A percentile compares a stretch with the other conserved stretches of the same genome.
Evolutionary conservation across 53 echinoderm and acorn worm genomes (phyloP).

Genomic region (Apostichopus leukothele): DNA sequence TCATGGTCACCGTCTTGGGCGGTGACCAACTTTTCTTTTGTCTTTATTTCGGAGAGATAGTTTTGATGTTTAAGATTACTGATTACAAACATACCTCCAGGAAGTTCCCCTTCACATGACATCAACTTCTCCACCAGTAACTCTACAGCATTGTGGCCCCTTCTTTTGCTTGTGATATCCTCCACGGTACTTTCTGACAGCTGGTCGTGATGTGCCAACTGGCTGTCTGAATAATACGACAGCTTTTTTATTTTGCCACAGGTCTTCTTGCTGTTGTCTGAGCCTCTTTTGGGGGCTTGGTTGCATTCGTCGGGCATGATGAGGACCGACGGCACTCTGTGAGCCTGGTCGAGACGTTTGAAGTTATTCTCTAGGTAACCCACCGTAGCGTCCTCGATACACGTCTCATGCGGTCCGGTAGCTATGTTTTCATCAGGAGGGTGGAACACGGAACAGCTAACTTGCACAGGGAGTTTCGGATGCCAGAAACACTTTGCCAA

Average conservation of each 20-base stretch:
- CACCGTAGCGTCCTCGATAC: background rate
- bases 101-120: background rate
- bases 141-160: background rate
- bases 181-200: background rate
- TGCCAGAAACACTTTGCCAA: background rate
- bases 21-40: background rate
- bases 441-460: background rate
- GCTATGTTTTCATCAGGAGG: background rate
- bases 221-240: background rate
- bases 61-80: slow-evolving; percentile 26
- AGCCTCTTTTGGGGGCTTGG: background rate
- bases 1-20: slow-evolving; percentile 27
- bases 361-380: background rate
- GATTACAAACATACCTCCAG: slow-evolving; percentile 19
- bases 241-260: background rate
- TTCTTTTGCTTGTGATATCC: background rate
- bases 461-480: background rate
- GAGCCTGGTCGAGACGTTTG: background rate
- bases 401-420: background rate
- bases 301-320: background rate
- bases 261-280: background rate
- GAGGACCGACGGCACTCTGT: background rate
- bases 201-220: background rate
- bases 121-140: slow-evolving; percentile 9
- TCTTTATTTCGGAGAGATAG: background rate